A percentile compares a stretch with the other conserved stretches of the same genome.
Evolutionary conservation across 2,797 vertebrate genomes (phyloP).

Genomic region (Brachyalestes nurse): DNA sequence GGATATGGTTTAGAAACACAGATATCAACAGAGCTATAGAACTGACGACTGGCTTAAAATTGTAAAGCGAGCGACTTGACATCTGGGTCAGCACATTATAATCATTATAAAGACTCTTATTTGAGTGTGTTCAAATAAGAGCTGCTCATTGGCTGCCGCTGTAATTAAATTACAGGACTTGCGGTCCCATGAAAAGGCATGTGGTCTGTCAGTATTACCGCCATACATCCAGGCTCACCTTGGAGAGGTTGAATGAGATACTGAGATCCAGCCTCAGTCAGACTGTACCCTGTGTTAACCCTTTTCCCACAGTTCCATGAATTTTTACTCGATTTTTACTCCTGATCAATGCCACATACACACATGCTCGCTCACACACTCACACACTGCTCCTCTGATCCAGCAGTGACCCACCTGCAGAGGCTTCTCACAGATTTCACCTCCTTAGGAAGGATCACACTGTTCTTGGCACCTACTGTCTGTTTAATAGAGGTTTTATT

Average conservation of each 20-base stretch:
- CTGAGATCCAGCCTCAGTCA: constrained; percentile 18
- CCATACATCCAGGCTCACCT: not conserved
- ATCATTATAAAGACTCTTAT: too few species aligned
- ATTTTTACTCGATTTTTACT: not conserved
- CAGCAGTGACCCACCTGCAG: constrained; percentile 45
- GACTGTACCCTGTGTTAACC: not conserved
- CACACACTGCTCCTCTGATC: constrained; percentile 10
- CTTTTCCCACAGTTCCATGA: not conserved
- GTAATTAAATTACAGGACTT: too few species aligned
- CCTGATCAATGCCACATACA: constrained; percentile 1
- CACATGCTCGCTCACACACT: constrained; percentile 9
- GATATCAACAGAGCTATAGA: too few species aligned
- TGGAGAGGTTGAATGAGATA: not conserved
- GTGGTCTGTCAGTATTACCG: not conserved
- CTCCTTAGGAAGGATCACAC: constrained; percentile 47
- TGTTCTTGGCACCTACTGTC: constrained; percentile 41
- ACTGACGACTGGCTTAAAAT: too few species aligned
- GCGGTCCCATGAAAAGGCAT: not conserved
- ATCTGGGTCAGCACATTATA: too few species aligned
- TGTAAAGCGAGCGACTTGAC: too few species aligned
- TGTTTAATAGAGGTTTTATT: constrained; percentile 48
- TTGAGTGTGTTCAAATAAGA: too few species aligned
- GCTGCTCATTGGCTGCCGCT: too few species aligned
- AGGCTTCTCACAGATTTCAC: constrained; percentile 40
- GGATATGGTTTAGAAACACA: too few species aligned